These are phyloP conservation scores for Pachliopta kotzebuea DNA, from an alignment of 2,888 invertebrate species.

Conservation along the genomic window DNA sequence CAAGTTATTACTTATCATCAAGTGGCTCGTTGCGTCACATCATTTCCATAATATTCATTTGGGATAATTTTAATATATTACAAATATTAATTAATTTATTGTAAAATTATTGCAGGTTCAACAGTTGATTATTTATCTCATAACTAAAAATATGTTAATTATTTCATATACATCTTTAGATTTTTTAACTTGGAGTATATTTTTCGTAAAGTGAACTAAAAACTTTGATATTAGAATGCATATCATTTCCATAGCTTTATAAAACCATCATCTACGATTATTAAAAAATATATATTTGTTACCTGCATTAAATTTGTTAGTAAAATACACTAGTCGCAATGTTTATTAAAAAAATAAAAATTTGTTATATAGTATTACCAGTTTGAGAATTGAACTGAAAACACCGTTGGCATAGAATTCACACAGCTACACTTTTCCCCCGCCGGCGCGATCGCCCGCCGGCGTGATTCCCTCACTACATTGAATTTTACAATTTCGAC, in stretches of 20 bases:
- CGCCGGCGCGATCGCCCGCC: constrained; percentile 3
- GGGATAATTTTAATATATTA: background rate
- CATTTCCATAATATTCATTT: too few species aligned
- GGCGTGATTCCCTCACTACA: constrained; percentile 19
- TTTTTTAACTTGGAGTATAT: background rate
- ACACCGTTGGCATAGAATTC: too few species aligned
- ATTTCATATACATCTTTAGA: too few species aligned
- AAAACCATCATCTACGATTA: too few species aligned
- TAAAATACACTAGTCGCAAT: background rate
- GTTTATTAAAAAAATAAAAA: constrained; percentile 1
- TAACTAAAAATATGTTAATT: too few species aligned
- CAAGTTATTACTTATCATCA: too few species aligned
- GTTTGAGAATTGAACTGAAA: too few species aligned
- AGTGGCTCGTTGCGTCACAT: too few species aligned
- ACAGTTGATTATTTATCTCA: background rate
- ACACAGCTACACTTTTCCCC: background rate
- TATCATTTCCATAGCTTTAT: background rate
- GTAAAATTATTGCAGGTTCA: background rate
- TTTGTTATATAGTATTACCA: background rate
- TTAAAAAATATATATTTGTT: too few species aligned
- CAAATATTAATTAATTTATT: too few species aligned
- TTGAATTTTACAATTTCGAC: constrained; percentile 34
- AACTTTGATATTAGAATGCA: background rate
- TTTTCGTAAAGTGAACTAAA: background rate
- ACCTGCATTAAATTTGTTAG: background rate